A percentile compares a stretch with the other conserved stretches of the same genome.
phyloP scores from a whole-genome alignment of 2,113 vertebrate genomes.

The Scalopus aquaticus region DNA sequence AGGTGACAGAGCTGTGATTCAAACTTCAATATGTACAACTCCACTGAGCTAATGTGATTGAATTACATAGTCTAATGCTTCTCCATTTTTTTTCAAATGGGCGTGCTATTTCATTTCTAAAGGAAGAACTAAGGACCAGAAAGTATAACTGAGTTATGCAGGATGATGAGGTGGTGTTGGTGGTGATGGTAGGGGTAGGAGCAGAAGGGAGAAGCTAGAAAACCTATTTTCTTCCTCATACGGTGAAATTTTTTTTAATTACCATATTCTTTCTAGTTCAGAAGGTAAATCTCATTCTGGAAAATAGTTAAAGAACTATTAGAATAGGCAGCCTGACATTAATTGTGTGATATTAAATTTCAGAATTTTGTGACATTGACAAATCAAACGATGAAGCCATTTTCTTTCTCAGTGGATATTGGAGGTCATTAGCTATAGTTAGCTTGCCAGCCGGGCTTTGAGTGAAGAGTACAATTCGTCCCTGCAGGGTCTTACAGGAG shows the following conservation, averaged over 20 bases:
- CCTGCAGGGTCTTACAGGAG: background rate
- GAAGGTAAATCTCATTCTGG: background rate
- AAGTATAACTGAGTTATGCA: slow-evolving; percentile 11
- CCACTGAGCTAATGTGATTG: background rate
- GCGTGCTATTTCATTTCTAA: slow-evolving; percentile 28
- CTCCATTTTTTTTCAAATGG: background rate
- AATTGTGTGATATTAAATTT: background rate
- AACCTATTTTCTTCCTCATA: background rate
- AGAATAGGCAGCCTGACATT: background rate
- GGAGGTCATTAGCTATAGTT: background rate
- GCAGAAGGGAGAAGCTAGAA: background rate
- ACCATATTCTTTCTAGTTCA: slow-evolving; percentile 4
- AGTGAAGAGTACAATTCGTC: background rate
- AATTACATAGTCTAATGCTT: background rate
- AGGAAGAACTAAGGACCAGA: background rate
- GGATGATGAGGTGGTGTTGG: background rate
- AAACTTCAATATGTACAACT: background rate
- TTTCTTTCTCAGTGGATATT: background rate
- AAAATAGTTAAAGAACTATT: background rate
- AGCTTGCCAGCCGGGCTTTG: background rate
- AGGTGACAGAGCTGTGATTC: slow-evolving; percentile 2
- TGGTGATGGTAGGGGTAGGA: background rate
- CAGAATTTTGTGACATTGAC: background rate
- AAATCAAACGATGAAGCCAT: background rate
- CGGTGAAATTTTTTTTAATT: background rate